Percentiles rank a stretch among this genome's conserved stretches.
Evolutionary conservation across 2,797 vertebrate genomes (phyloP).

Genomic region (Staurois parvus): DNA sequence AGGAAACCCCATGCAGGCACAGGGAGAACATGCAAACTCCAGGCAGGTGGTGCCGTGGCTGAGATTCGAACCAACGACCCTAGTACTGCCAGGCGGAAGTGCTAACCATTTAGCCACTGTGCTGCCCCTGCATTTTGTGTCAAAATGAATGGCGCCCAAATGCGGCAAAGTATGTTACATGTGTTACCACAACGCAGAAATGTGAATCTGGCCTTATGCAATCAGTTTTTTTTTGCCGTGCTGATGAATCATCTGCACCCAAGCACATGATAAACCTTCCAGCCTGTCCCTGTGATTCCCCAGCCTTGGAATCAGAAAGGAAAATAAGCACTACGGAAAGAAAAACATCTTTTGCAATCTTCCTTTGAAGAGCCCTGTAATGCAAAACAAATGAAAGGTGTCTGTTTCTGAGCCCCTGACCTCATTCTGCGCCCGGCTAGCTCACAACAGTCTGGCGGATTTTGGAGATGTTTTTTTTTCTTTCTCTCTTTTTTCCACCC

Average conservation of each 20-base stretch:
- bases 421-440: slow-evolving; percentile 32
- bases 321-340: slow-evolving; percentile 24
- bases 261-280: slow-evolving; percentile 21
- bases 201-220: neutral
- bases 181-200: too few species aligned
- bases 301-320: slow-evolving; percentile 21
- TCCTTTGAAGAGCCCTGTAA: slow-evolving; percentile 18
- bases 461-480: neutral
- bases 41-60: too few species aligned
- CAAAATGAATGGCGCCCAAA: too few species aligned
- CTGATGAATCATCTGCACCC: slow-evolving; percentile 26
- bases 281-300: slow-evolving; percentile 11
- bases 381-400: slow-evolving; percentile 48
- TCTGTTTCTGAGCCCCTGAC: slow-evolving; percentile 28
- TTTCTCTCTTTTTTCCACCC: neutral
- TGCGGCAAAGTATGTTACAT: too few species aligned
- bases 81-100: too few species aligned
- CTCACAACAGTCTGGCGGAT: neutral
- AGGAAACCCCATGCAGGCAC: too few species aligned
- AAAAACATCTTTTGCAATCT: slow-evolving; percentile 57
- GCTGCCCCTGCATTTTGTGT: too few species aligned
- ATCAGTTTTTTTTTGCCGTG: slow-evolving; percentile 1
- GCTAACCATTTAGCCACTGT: too few species aligned
- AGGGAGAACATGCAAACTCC: too few species aligned
- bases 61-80: too few species aligned